These are phyloP conservation scores for Macrophya alboannulata DNA, from an alignment of 2,888 invertebrate species.

Conservation along the genomic window DNA sequence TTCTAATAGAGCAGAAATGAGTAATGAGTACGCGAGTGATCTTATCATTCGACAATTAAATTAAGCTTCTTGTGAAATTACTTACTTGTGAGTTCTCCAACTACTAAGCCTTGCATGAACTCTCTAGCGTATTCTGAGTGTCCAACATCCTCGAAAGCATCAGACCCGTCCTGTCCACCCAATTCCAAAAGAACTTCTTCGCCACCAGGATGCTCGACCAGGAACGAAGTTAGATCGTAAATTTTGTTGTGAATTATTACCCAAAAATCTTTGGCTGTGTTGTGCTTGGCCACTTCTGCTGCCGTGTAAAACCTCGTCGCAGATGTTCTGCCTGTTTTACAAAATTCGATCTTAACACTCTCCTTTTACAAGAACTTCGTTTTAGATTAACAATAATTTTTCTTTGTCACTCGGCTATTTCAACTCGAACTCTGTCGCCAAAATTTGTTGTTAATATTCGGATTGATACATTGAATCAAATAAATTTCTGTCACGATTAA, in stretches of 20 bases:
- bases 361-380: too few species aligned
- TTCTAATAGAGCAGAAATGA: too few species aligned
- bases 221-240: neutral
- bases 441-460: neutral
- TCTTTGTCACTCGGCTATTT: too few species aligned
- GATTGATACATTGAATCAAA: neutral
- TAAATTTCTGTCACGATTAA: neutral
- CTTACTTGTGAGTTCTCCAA: neutral
- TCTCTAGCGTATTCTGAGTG: neutral
- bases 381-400: too few species aligned
- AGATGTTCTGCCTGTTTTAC: neutral
- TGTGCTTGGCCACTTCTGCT: neutral
- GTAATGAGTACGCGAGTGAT: too few species aligned
- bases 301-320: neutral
- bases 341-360: too few species aligned
- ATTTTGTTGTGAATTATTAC: neutral
- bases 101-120: neutral
- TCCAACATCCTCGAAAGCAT: slow-evolving; percentile 4
- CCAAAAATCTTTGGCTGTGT: neutral
- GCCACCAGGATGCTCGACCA: neutral
- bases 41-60: too few species aligned
- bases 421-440: too few species aligned
- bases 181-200: slow-evolving; percentile 2
- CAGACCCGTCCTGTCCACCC: neutral
- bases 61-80: too few species aligned